Base-by-base conservation (phyloP, 2,113 vertebrate genomes). In the Prinia subflava region DNA sequence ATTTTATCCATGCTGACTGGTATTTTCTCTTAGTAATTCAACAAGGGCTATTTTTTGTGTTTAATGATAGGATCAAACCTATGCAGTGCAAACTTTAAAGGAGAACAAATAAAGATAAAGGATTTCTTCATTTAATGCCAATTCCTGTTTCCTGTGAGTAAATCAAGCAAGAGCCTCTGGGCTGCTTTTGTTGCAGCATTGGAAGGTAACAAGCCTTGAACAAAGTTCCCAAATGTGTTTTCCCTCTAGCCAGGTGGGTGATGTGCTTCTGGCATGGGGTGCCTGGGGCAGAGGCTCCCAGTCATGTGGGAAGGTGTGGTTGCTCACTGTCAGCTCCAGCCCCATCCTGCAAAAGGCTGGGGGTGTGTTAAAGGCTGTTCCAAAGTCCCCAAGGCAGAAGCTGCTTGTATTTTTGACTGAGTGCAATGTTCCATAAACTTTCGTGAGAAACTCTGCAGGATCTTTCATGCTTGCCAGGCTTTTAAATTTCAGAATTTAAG, bases 161-260 rank as follows among this genome's bases (percentile, higher is more conserved):
- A 39, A 80, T 83, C 35, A 70, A 11, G 27, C 14, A 42, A 8
- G 19, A 47, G 16, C 17, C 35, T 91, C 52, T 49, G 59, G 39
- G 33, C 52, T 13, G 23, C 10, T 77, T 89, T 44, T 57, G 18
- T 35, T 91, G 55, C 16, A 41, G 53, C 12, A 11, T 0, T 9
- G 16, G 71, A 83, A 41, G 56, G 41, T 41, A 42, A 55, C 0
- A 7, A 79, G 31, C 41, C 49, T 57, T 1, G 2, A 46, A 22
- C 46, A n/a, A 55, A 59, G 19, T n/a, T 86, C 17, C 15, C 1
- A 0, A 0, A 2, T 12, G 24, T 3, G 0, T 52, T 53, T 80
- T 80, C 33, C 19, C 10, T 57, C 24, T 12, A 21, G 44, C 44
- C 50, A 49, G 50, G 25, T 0, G 0, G 12, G 28, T 2, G 12